A percentile compares a stretch with the other conserved stretches of the same genome.
Conservation (phyloP, 1,140 invertebrate genomes). For the Homarus americanus region DNA sequence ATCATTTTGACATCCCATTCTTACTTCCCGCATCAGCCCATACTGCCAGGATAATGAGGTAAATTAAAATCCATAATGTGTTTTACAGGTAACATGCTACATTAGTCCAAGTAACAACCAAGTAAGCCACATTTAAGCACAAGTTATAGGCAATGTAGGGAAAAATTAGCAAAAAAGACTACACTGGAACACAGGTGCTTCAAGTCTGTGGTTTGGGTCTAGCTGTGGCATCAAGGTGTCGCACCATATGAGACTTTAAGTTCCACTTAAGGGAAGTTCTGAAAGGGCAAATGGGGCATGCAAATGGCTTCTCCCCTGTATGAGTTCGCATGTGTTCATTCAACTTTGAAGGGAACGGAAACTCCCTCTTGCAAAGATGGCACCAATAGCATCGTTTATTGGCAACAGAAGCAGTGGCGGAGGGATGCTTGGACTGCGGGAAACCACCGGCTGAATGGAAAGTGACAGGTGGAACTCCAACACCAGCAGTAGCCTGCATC, state of each 20-base stretch:
- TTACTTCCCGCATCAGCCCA: not conserved
- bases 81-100: not conserved
- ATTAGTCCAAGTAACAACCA: not conserved
- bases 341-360: conserved; percentile 63
- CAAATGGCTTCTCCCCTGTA: conserved; percentile 67
- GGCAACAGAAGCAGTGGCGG: conserved; percentile 31
- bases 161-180: not conserved
- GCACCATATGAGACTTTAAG: conserved; percentile 62
- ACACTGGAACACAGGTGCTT: not conserved
- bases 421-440: conserved; percentile 39
- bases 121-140: conserved; percentile 6
- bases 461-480: conserved; percentile 33
- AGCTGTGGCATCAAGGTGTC: conserved; percentile 17
- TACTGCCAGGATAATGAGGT: not conserved
- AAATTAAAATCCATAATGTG: not conserved
- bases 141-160: not conserved
- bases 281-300: conserved; percentile 59
- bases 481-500: conserved; percentile 17
- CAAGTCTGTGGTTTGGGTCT: conserved; percentile 3
- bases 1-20: not conserved
- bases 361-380: conserved; percentile 62
- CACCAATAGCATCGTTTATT: conserved; percentile 62
- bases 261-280: conserved; percentile 67
- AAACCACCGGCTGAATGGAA: conserved; percentile 45
- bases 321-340: conserved; percentile 66